Evolutionary conservation across 2,797 vertebrate species (phyloP), one percentile per base, ranked within the genome.

Genomic region (Trachurus trachurus): DNA sequence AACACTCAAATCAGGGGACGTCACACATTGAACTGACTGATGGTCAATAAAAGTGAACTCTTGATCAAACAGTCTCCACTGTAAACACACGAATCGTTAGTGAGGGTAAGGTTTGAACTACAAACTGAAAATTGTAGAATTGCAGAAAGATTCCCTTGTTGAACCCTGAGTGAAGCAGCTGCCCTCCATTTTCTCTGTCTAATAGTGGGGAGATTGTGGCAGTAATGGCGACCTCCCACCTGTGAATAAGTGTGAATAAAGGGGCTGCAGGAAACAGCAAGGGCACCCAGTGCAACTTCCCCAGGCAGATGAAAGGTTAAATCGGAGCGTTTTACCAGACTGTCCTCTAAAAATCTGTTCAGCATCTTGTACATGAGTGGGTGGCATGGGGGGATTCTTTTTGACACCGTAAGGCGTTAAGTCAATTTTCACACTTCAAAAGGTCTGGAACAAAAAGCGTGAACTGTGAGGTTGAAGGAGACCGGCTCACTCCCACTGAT

Each of bases 391-490:
- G 67, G 79, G 80, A 79, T 87, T 6, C n/a, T 81, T 88, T 82
- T 66, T 75, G 81, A 89, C 82, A 77, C 49, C 5, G 16, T 73
- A 71, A 71, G 72, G 82, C 31, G 31, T 86, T 60, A 80, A 80
- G 82, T 86, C 81, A 42, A 76, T 90, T 88, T 89, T 89, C 88
- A 87, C 89, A 90, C 88, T 76, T 88, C 31, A 84, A 89, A 92
- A 91, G 85, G 81, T 88, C 76, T 77, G 69, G 69, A 76, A 82
- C 66, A 81, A 88, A 90, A 82, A 74, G 78, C 37, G 45, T 72
- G 67, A 89, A 71, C 74, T 4, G 2, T 11, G 10, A 58, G 80
- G 74, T 60, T 66, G 54, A 78, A 50, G 49, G 78, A 79, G 74
- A 60, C 3, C 4, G 4, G 42, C 66, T 74, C 40, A 1, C 65